Base-by-base conservation (phyloP, 2,797 vertebrate genomes). In the Melanotaenia boesemani region DNA sequence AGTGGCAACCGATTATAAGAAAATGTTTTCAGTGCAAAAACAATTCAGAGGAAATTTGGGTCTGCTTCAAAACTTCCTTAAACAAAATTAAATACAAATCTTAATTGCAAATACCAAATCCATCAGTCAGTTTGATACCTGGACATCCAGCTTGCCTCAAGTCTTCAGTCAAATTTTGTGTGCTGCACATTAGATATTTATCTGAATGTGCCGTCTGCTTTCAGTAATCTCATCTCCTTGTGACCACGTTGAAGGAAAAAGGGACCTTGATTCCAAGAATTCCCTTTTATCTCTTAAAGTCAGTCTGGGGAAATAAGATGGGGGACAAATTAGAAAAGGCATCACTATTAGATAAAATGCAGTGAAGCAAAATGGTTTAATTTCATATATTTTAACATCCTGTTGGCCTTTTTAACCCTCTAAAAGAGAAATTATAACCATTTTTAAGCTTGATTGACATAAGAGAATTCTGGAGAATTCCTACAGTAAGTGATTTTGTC, bases 261-360 rank as follows among this genome's bases (percentile, higher is more conserved):
- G 48, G 66, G 75, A 79, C 70, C 67, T 70, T 60, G 18, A 80
- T 91, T 93, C 89, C 85, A 82, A 91, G 90, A 88, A 89, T 80
- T 63, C 73, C 58, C 59, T 71, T 73, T 90, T 83, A 88, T 89
- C 84, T 84, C 50, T 39, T 22, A 36, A 81, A 69, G 46, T 80
- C 61, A 50, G 50, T 85, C 70, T 72, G 55, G 22, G 61, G 67
- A 80, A 79, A 69, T 41, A 58, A 62, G 2, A 4, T 37, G 74
- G 71, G 76, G 48, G 72, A 74, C 37, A 75, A 81, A 89, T 79
- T 74, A 85, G 68, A 79, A 37, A 12, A 54, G 61, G 80, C 64
- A 76, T 37, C 41, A 63, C 22, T 6, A 55, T 63, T 30, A 67
- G 80, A 84, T 81, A 66, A 76, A 80, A 74, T 8, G 32, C 18